Evolutionary conservation across 2,888 invertebrate species (phyloP).

Genomic region (Cephus runcator): DNA sequence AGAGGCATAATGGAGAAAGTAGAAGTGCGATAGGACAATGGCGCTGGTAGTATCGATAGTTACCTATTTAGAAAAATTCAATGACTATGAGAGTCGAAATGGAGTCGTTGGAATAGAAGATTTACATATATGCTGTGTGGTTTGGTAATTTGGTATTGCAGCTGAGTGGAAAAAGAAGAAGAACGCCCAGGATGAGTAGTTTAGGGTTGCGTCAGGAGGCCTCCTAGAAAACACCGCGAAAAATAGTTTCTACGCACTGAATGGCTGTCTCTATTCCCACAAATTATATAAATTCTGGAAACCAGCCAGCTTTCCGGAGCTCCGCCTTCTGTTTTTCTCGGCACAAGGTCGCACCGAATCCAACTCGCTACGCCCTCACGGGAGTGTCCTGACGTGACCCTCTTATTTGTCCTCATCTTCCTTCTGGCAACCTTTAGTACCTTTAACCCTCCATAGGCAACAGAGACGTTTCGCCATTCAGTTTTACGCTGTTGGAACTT

Average conservation of each 20-base stretch:
- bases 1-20: not conserved
- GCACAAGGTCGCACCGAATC: not conserved
- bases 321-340: conserved; percentile 6
- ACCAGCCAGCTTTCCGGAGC: conserved; percentile 21
- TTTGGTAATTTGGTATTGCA: not conserved
- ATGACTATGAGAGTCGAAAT: not conserved
- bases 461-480: not conserved
- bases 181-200: not conserved
- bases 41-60: not conserved
- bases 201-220: not conserved
- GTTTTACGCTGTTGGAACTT: not conserved
- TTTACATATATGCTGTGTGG: not conserved
- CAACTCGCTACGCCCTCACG: not conserved
- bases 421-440: not conserved
- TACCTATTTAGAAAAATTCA: not conserved
- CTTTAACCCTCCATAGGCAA: not conserved
- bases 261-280: conserved; percentile 12
- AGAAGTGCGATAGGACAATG: not conserved
- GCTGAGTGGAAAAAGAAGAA: not conserved
- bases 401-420: not conserved
- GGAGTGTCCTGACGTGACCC: conserved; percentile 31
- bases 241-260: conserved; percentile 10
- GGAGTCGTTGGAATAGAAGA: not conserved
- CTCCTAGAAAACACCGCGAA: not conserved
- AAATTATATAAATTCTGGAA: conserved; percentile 33